Conservation (phyloP, 2,888 invertebrate species). For the Eupithecia abbreviata region DNA sequence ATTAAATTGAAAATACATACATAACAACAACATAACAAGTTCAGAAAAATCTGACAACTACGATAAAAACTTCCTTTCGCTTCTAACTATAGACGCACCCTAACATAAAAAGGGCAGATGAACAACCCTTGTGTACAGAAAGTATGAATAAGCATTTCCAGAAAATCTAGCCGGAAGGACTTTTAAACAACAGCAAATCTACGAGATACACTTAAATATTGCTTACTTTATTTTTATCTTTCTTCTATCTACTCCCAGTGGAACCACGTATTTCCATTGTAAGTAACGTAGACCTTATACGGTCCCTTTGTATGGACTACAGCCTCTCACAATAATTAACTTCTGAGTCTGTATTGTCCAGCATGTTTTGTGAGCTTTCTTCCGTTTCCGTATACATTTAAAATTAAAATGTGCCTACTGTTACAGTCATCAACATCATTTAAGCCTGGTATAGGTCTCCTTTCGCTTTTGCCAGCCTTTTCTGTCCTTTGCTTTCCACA, state of each 20-base stretch:
- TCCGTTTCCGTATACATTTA: background rate
- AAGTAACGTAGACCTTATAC: background rate
- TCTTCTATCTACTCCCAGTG: background rate
- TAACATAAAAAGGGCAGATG: background rate
- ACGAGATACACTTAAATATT: background rate
- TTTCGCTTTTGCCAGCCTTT: no score
- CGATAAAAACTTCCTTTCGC: background rate
- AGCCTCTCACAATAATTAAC: background rate
- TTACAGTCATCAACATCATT: no score
- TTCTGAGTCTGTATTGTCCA: background rate
- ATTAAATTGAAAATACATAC: background rate
- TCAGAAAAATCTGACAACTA: no score
- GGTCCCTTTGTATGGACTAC: background rate
- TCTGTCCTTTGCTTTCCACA: no score
- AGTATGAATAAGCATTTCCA: background rate
- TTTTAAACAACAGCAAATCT: background rate
- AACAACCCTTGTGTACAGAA: background rate
- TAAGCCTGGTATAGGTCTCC: no score
- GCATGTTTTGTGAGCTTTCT: background rate
- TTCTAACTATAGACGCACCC: background rate
- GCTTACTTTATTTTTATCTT: background rate
- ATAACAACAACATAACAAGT: no score
- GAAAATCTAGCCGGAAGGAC: background rate
- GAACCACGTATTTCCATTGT: background rate
- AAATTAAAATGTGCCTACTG: background rate